Evolutionary conservation across 2,888 invertebrate genomes (phyloP), one percentile per base, ranked within the genome.

Genomic region (Sipha maydis): DNA sequence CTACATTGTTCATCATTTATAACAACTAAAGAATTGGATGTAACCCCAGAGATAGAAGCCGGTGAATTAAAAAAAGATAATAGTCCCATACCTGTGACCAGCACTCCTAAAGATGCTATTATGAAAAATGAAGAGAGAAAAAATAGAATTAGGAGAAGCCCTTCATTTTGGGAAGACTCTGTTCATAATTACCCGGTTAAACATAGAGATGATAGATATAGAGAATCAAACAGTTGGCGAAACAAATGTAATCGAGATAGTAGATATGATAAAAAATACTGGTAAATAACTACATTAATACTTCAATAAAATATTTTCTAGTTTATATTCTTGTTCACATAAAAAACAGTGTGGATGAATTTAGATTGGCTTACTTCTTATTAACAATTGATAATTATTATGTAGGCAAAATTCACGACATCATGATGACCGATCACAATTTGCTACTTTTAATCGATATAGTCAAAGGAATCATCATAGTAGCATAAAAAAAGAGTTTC

Each of bases 101-200:
- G 77, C 17, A 85, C 85, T 48, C 77, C 85, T n/a, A 85, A 48
- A 85, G 77, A 85, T 5, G 2, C 21, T 38, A 19, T 41, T n/a
- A 77, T 25, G 3, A 77, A 31, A 31, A 67, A 67, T 77, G 75
- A 25, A 38, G 34, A 31, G 41, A 86, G 48, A 84, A 28, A 84
- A 28, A 69, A 61, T 56, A 86, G 86, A 75, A 1, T 14, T 14
- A 86, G 86, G 28, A 86, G 86, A 28, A 86, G 86, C 14, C 86
- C 86, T 9, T 80, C 80, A 73, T 86, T 86, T 80, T 86, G 86
- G 86, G 86, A 80, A 28, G 73, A 86, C 14, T 86, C 86, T 14
- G 8, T 73, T 79, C 61, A 61, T 54, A 71, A 56, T 80, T 80
- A 86, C 17, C 56, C 56, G 61, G 21, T 21, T n/a, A 71, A 86